Conservation (phyloP, 2,888 invertebrate genomes). For the Anaspis maculata region DNA sequence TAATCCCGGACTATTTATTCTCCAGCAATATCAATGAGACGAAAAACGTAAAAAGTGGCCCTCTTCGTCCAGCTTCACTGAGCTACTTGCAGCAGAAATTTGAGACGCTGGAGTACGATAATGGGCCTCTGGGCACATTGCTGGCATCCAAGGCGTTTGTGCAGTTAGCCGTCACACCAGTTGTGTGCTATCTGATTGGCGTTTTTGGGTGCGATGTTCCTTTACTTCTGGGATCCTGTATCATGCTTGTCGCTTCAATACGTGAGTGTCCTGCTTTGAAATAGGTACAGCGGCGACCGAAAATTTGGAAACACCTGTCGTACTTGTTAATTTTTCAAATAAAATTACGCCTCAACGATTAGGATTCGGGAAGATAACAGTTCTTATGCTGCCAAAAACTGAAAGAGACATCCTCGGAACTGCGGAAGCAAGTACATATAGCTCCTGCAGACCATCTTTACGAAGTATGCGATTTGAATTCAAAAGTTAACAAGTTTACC, state of each 20-base stretch:
- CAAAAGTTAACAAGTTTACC: too few relatives aligned
- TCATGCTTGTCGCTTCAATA: slow-evolving; percentile 57
- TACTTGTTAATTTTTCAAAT: too few relatives aligned
- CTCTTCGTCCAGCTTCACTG: slow-evolving; percentile 33
- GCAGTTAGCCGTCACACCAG: slow-evolving; percentile 68
- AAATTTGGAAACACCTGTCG: too few relatives aligned
- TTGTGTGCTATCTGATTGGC: slow-evolving; percentile 60
- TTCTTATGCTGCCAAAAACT: too few relatives aligned
- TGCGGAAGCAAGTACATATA: too few relatives aligned
- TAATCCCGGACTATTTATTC: slow-evolving; percentile 68
- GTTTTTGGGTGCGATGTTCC: slow-evolving; percentile 60
- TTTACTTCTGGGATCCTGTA: slow-evolving; percentile 59
- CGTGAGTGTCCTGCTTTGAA: too few relatives aligned
- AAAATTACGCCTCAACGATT: too few relatives aligned
- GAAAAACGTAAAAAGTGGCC: slow-evolving; percentile 18
- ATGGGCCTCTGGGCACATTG: slow-evolving; percentile 58
- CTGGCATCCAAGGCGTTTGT: slow-evolving; percentile 73
- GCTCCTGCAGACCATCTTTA: too few relatives aligned
- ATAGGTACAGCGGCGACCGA: too few relatives aligned
- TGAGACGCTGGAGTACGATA: slow-evolving; percentile 48
- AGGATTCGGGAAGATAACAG: too few relatives aligned
- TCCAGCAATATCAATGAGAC: slow-evolving; percentile 42
- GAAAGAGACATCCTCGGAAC: too few relatives aligned
- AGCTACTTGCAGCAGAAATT: slow-evolving; percentile 41
- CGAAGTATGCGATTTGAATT: too few relatives aligned